Conservation (phyloP, 1,140 invertebrate species). For the Drosophila nasuta region DNA sequence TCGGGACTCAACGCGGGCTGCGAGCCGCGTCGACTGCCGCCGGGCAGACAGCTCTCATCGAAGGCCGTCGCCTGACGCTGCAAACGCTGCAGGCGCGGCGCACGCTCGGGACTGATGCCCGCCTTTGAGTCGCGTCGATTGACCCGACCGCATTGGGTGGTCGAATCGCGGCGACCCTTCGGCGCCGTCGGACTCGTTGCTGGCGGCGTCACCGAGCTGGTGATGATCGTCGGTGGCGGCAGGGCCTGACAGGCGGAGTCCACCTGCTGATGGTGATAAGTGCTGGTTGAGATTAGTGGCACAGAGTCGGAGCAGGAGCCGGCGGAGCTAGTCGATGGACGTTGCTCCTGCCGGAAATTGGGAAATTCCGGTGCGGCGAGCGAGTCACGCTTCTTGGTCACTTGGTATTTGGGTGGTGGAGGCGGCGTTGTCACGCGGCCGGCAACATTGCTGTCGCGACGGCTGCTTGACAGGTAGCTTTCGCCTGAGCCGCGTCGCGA, state of each 20-base stretch:
- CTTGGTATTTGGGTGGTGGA: constrained; percentile 87
- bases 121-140: constrained; percentile 89
- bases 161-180: constrained; percentile 91
- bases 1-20: constrained; percentile 93
- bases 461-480: constrained; percentile 86
- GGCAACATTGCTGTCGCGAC: constrained; percentile 87
- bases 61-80: constrained; percentile 94
- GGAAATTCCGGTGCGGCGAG: constrained; percentile 86
- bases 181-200: constrained; percentile 89
- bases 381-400: constrained; percentile 89
- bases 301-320: constrained; percentile 87
- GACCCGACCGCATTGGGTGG: constrained; percentile 90
- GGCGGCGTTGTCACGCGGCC: constrained; percentile 85
- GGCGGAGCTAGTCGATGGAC: constrained; percentile 92
- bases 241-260: constrained; percentile 88
- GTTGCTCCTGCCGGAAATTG: constrained; percentile 87
- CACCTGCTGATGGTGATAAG: constrained; percentile 83
- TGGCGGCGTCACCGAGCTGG: constrained; percentile 92
- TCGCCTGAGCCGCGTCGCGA: constrained; percentile 88
- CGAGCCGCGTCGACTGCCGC: constrained; percentile 89
- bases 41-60: constrained; percentile 92
- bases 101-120: constrained; percentile 88
- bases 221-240: constrained; percentile 92
- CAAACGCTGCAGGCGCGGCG: constrained; percentile 89
- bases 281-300: constrained; percentile 83